Conservation (phyloP, 1,140 invertebrate species). For the Geopemphigus sp. region DNA sequence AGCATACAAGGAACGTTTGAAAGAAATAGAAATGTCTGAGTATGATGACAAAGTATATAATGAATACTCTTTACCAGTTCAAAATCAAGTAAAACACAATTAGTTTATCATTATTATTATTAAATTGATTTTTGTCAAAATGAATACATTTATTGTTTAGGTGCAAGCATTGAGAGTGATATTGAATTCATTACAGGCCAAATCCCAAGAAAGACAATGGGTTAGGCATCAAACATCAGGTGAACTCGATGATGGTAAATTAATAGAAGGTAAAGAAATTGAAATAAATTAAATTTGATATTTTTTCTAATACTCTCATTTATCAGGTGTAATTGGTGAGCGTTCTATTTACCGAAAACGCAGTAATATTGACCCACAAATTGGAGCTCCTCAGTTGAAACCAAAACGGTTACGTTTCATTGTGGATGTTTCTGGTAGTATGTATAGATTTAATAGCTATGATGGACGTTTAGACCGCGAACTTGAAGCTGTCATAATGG, state of each 20-base stretch:
- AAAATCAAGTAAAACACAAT: conserved; percentile 64
- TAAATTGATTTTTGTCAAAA: conserved; percentile 56
- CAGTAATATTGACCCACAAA: conserved; percentile 78
- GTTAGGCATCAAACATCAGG: conserved; percentile 86
- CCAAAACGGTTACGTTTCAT: conserved; percentile 87
- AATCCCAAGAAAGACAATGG: conserved; percentile 93
- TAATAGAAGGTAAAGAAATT: conserved; percentile 76
- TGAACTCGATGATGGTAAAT: conserved; percentile 91
- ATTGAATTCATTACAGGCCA: conserved; percentile 75
- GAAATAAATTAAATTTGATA: background rate
- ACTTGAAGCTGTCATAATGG: conserved; percentile 86
- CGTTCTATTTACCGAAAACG: conserved; percentile 84
- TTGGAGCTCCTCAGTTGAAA: conserved; percentile 78
- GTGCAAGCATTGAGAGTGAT: conserved; percentile 63
- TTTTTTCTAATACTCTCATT: background rate
- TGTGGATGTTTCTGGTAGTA: conserved; percentile 91
- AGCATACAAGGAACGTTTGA: conserved; percentile 83
- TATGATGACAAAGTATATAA: conserved; percentile 88
- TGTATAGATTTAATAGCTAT: conserved; percentile 94
- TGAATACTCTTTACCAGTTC: conserved; percentile 75
- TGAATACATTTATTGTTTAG: conserved; percentile 54
- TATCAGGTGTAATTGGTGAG: conserved; percentile 77
- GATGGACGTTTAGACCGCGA: conserved; percentile 88
- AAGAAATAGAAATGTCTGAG: conserved; percentile 92
- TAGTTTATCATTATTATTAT: background rate